Conservation (phyloP, 2,797 vertebrate species). For the Lutjanus campechanus region DNA sequence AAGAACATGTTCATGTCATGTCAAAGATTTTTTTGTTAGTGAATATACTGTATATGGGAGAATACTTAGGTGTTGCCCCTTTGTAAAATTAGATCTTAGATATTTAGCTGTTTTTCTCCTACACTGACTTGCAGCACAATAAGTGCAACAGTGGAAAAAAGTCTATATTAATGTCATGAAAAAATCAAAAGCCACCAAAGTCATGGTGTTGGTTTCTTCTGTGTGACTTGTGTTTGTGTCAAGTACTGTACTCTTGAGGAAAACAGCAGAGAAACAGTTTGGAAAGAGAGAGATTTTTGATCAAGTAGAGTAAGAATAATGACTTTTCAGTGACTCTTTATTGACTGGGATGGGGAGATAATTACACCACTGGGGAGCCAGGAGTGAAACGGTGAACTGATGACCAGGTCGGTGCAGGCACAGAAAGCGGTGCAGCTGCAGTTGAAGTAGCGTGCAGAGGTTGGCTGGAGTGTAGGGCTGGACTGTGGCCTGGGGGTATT, state of each 20-base stretch:
- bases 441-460: slow-evolving; percentile 13
- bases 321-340: slow-evolving; percentile 22
- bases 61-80: too few species aligned
- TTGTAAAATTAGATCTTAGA: not conserved
- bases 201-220: not conserved
- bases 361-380: slow-evolving; percentile 34
- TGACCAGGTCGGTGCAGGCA: not conserved
- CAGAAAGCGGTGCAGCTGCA: slow-evolving; percentile 26
- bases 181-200: slow-evolving; percentile 3
- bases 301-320: not conserved
- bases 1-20: not conserved
- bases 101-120: not conserved
- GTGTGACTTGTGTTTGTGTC: slow-evolving; percentile 6
- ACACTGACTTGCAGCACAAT: not conserved
- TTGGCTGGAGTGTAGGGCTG: slow-evolving; percentile 12
- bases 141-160: not conserved
- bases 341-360: slow-evolving; percentile 30
- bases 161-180: not conserved
- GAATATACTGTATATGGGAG: not conserved
- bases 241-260: not conserved
- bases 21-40: not conserved
- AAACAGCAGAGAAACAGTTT: not conserved
- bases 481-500: slow-evolving; percentile 28
- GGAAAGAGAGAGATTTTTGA: not conserved
- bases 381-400: slow-evolving; percentile 24